Percentiles rank a stretch among this genome's conserved stretches.
Conservation (phyloP, 2,888 invertebrate species). For the Pteria penguin region DNA sequence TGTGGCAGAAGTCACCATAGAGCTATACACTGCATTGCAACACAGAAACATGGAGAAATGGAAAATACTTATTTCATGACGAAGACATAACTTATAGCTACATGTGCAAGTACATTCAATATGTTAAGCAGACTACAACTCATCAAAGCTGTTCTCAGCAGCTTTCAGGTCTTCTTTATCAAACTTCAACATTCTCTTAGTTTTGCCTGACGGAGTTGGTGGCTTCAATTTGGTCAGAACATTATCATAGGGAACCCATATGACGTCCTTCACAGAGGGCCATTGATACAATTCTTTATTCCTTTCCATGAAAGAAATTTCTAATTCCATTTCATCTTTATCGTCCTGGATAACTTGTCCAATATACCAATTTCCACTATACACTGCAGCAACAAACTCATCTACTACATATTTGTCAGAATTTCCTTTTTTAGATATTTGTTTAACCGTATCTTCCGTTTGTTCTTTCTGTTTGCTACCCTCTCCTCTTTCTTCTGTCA, state of each 20-base stretch:
- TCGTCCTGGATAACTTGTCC: neutral
- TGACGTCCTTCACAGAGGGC: neutral
- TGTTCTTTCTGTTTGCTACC: too few species aligned
- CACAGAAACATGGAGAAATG: too few species aligned
- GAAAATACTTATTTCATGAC: too few species aligned
- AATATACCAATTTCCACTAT: neutral
- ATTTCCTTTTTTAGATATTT: too few species aligned
- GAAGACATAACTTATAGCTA: too few species aligned
- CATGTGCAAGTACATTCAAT: too few species aligned
- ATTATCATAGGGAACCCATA: neutral
- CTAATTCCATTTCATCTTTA: neutral
- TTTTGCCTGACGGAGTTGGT: neutral
- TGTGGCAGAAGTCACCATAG: too few species aligned
- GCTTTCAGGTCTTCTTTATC: neutral
- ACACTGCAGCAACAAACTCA: slow-evolving; percentile 1
- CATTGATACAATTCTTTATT: neutral
- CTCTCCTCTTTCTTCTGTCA: too few species aligned
- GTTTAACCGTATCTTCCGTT: too few species aligned
- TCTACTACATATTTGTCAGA: too few species aligned
- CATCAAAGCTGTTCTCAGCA: neutral
- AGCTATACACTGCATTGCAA: too few species aligned
- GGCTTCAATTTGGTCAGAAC: neutral
- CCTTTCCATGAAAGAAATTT: neutral
- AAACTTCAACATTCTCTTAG: neutral
- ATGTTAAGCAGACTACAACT: too few species aligned